A percentile compares a stretch with the other conserved stretches of the same genome.
Conservation (phyloP, 2,113 vertebrate species). For the Psittacus erithacus region DNA sequence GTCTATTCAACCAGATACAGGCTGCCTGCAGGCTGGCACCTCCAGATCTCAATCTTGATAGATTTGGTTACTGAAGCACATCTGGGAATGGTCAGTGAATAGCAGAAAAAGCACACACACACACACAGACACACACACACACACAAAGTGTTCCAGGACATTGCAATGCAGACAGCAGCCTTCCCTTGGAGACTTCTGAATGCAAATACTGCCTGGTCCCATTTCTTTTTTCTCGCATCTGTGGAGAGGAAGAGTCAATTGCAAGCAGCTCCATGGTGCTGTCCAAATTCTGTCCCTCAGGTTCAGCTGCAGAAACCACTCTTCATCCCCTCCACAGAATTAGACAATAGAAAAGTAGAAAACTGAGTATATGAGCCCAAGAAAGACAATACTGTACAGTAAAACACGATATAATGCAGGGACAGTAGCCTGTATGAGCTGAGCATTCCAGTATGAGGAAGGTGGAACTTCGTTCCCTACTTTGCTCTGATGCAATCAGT, state of each 20-base stretch:
- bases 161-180: neutral
- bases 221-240: neutral
- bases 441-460: neutral
- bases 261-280: neutral
- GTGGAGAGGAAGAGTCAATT: neutral
- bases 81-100: neutral
- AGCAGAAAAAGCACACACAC: neutral
- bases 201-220: neutral
- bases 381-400: accelerated
- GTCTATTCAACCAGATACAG: neutral
- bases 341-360: neutral
- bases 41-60: neutral
- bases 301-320: neutral
- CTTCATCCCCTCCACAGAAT: neutral
- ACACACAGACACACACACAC: neutral
- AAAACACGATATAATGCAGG: neutral
- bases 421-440: neutral
- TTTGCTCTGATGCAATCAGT: neutral
- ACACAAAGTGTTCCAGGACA: neutral
- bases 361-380: neutral
- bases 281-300: neutral
- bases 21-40: constrained; percentile 11
- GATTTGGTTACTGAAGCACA: constrained; percentile 2
- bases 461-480: neutral
- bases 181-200: neutral